Evolutionary conservation across 1,140 invertebrate genomes (phyloP).

Genomic region (Drosophila lacertosa): DNA sequence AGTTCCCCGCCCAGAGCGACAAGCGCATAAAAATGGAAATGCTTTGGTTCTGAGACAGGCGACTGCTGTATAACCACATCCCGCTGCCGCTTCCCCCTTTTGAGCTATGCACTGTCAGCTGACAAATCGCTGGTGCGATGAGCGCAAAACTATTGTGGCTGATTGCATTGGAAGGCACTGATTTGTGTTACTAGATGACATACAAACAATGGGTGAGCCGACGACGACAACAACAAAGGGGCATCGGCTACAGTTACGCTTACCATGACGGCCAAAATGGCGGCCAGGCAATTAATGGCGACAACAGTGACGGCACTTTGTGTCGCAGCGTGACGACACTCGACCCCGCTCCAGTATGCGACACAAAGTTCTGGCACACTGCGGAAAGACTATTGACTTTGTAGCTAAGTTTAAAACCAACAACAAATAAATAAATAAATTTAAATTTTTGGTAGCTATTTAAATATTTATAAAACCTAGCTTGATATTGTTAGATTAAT

Average conservation of each 20-base stretch:
- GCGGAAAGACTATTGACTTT: not conserved
- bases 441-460: too few relatives aligned
- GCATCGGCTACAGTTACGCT: slow-evolving; percentile 37
- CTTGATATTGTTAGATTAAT: too few relatives aligned
- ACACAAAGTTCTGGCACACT: not conserved
- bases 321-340: not conserved
- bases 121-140: slow-evolving; percentile 69
- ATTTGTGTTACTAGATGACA: slow-evolving; percentile 67
- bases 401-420: not conserved
- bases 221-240: slow-evolving; percentile 8
- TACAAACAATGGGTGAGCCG: slow-evolving; percentile 26
- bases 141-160: slow-evolving; percentile 75
- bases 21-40: slow-evolving; percentile 82
- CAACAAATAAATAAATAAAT: not conserved
- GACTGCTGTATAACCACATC: slow-evolving; percentile 23
- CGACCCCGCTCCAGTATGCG: not conserved
- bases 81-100: not conserved
- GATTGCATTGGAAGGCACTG: slow-evolving; percentile 76
- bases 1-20: slow-evolving; percentile 62
- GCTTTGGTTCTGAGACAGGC: slow-evolving; percentile 59
- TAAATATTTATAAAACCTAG: too few relatives aligned
- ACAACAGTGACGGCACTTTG: not conserved
- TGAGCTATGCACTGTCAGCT: slow-evolving; percentile 62
- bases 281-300: slow-evolving; percentile 66
- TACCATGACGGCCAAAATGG: slow-evolving; percentile 56